Conservation (phyloP, 1,140 invertebrate genomes). For the Pristionchus pacificus region DNA sequence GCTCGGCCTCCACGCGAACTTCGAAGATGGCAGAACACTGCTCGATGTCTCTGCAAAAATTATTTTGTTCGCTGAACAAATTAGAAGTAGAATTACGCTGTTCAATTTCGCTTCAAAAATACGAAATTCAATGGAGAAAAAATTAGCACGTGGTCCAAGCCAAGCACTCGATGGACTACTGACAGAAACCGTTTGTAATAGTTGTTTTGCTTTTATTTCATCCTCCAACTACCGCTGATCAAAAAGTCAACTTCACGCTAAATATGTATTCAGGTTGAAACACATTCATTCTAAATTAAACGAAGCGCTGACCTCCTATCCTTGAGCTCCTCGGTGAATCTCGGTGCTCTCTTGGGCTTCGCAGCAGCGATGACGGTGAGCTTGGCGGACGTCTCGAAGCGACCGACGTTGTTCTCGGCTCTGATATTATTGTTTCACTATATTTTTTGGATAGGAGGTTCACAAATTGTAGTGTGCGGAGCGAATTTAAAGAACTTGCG, state of each 20-base stretch:
- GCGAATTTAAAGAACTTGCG: too few relatives aligned
- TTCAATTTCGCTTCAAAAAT: too few relatives aligned
- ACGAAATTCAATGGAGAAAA: too few relatives aligned
- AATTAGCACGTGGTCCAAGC: too few relatives aligned
- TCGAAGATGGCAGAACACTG: constrained; percentile 52
- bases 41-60: constrained; percentile 36
- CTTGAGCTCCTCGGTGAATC: constrained; percentile 45
- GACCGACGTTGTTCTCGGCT: constrained; percentile 51
- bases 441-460: neutral
- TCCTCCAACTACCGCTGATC: too few relatives aligned
- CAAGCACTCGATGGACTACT: too few relatives aligned
- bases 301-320: constrained; percentile 34
- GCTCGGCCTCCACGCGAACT: constrained; percentile 53
- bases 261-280: too few relatives aligned
- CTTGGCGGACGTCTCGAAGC: constrained; percentile 54
- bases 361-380: constrained; percentile 51
- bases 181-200: too few relatives aligned
- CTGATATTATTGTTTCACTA: constrained; percentile 4
- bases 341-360: constrained; percentile 52
- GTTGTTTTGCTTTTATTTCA: too few relatives aligned
- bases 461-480: too few relatives aligned
- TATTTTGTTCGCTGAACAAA: neutral
- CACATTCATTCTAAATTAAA: too few relatives aligned
- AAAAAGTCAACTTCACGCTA: too few relatives aligned
- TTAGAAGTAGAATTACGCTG: neutral